Conservation (phyloP, 2,113 vertebrate species). For the Ramphastos sulfuratus region DNA sequence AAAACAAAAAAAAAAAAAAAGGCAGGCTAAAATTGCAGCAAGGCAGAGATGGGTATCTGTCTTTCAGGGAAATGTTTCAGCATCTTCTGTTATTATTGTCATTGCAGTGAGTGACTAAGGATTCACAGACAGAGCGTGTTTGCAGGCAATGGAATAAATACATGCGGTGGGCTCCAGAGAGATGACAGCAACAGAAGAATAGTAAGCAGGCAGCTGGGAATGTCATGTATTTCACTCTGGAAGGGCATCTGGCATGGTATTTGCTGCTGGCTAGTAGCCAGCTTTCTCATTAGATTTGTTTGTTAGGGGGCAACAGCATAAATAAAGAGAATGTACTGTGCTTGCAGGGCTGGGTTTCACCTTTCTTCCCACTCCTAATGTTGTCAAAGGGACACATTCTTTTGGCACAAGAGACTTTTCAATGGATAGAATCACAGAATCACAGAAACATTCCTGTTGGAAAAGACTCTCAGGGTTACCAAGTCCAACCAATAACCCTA, state of each 20-base stretch:
- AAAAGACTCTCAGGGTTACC: too few species aligned
- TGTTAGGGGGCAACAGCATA: neutral
- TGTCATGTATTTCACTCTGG: neutral
- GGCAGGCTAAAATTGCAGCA: neutral
- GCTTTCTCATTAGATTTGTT: neutral
- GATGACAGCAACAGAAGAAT: neutral
- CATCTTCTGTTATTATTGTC: neutral
- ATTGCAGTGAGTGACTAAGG: neutral
- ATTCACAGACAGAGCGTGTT: neutral
- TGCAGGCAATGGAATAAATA: constrained; percentile 9
- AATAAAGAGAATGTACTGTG: neutral
- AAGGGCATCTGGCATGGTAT: neutral
- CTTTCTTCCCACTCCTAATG: neutral
- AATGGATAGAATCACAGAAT: neutral
- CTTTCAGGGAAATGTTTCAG: neutral
- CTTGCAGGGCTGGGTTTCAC: neutral
- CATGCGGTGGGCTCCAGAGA: neutral
- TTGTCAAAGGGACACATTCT: neutral
- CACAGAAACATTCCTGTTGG: too few species aligned
- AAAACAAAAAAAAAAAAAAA: constrained; percentile 26
- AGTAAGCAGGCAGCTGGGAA: neutral
- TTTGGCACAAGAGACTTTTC: neutral
- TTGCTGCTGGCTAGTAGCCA: neutral
- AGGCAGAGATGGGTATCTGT: neutral
- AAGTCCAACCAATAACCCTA: too few species aligned